phyloP scores from a whole-genome alignment of 1,140 invertebrate genomes.

The Procambarus virginalis region DNA sequence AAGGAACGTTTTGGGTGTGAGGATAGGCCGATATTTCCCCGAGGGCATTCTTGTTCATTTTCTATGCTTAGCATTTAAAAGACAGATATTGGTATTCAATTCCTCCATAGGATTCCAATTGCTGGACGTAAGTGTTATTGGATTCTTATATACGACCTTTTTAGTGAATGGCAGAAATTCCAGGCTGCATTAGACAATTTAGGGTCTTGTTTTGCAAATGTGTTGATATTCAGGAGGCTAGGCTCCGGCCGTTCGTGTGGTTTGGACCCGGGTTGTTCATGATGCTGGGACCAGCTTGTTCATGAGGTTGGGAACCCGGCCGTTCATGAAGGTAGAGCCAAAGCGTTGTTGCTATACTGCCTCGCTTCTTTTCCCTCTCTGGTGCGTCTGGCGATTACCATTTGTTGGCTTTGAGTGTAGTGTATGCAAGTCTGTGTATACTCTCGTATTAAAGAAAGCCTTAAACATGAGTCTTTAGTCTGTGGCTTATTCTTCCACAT shows the following conservation, averaged over 20 bases:
- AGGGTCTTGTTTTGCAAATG: not conserved
- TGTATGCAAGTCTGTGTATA: slow-evolving; percentile 43
- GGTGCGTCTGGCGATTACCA: not conserved
- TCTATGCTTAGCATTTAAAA: no score
- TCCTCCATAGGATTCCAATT: no score
- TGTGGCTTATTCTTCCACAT: slow-evolving; percentile 1
- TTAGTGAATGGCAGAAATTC: not conserved
- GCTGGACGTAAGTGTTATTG: not conserved
- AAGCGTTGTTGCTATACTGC: slow-evolving; percentile 1
- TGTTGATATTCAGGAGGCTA: not conserved
- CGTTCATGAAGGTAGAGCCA: slow-evolving; percentile 1
- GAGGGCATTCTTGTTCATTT: no score
- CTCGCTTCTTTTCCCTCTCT: not conserved
- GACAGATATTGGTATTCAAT: no score
- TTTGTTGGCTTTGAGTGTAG: slow-evolving; percentile 51
- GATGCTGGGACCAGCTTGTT: not conserved
- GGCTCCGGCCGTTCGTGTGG: not conserved
- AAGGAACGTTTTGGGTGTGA: no score
- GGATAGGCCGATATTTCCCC: no score
- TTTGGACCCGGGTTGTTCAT: not conserved
- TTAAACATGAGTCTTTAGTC: slow-evolving; percentile 28
- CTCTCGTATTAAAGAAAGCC: slow-evolving; percentile 41
- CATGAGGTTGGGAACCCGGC: no score
- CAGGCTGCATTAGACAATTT: not conserved
- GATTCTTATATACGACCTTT: not conserved